Evolutionary conservation across 2,113 vertebrate genomes (phyloP).

Genomic region (Tringa solitaria): DNA sequence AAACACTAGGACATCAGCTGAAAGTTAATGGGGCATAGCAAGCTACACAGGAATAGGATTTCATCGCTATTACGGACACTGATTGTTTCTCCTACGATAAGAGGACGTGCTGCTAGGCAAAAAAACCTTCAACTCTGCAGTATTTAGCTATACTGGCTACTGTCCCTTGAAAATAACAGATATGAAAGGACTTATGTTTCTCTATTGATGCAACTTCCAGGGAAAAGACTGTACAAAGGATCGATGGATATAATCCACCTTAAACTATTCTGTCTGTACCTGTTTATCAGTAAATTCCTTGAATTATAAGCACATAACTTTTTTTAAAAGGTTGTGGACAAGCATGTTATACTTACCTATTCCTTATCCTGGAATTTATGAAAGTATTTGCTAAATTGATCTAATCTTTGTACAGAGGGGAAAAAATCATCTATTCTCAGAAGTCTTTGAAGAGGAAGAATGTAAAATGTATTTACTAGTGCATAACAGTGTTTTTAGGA

Average conservation of each 20-base stretch:
- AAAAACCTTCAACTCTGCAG: background rate
- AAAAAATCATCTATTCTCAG: background rate
- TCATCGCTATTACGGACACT: accelerated
- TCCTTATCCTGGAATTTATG: background rate
- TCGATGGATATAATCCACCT: background rate
- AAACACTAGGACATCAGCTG: background rate
- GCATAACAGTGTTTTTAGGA: background rate
- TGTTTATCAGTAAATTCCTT: background rate
- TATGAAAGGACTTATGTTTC: background rate
- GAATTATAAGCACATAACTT: background rate
- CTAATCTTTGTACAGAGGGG: background rate
- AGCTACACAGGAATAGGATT: background rate
- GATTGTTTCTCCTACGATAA: background rate
- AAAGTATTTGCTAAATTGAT: background rate
- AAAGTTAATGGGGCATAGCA: background rate
- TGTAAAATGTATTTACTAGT: background rate
- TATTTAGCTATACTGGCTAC: background rate
- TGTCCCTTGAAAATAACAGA: background rate
- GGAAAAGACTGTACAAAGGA: background rate
- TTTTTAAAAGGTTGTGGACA: background rate
- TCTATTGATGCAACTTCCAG: background rate
- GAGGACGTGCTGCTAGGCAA: background rate
- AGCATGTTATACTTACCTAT: background rate
- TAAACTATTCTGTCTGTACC: background rate
- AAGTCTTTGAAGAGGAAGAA: conserved; percentile 15